Conservation (phyloP, 2,888 invertebrate genomes). For the Volucella inanis region DNA sequence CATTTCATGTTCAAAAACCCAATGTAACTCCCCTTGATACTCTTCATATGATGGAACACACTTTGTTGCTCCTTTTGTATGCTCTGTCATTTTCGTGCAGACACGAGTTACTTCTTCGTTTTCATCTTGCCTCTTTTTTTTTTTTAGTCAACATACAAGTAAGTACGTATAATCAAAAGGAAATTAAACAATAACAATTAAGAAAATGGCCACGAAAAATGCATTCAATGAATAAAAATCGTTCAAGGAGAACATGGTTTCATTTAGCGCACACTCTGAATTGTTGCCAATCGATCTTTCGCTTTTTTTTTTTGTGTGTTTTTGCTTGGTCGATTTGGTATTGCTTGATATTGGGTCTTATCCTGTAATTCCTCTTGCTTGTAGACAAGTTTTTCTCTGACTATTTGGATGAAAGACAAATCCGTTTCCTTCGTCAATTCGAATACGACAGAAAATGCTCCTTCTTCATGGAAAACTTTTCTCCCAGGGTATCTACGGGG, state of each 20-base stretch:
- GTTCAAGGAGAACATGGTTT: conserved; percentile 63
- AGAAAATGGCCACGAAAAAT: conserved; percentile 69
- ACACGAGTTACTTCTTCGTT: neutral
- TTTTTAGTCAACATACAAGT: conserved; percentile 1
- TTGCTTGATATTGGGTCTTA: conserved; percentile 41
- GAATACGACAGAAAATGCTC: conserved; percentile 48
- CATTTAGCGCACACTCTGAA: conserved; percentile 33
- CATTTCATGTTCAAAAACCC: neutral
- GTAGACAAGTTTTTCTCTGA: conserved; percentile 34
- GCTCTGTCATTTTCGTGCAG: neutral
- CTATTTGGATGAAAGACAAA: conserved; percentile 37
- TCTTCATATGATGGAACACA: conserved; percentile 2
- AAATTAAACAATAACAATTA: conserved; percentile 73
- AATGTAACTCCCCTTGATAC: neutral
- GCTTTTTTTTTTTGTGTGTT: neutral
- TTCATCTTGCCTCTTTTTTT: neutral
- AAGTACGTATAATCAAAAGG: conserved; percentile 28
- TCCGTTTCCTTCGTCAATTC: conserved; percentile 47
- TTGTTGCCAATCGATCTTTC: conserved; percentile 62
- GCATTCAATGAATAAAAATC: conserved; percentile 54
- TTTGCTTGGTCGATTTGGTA: neutral
- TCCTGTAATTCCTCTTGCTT: conserved; percentile 49
- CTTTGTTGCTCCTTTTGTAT: neutral
- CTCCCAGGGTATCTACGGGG: too few species aligned
- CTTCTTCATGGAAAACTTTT: neutral